Base-by-base conservation (phyloP, 2,797 vertebrate genomes). In the Danio aesculapii region DNA sequence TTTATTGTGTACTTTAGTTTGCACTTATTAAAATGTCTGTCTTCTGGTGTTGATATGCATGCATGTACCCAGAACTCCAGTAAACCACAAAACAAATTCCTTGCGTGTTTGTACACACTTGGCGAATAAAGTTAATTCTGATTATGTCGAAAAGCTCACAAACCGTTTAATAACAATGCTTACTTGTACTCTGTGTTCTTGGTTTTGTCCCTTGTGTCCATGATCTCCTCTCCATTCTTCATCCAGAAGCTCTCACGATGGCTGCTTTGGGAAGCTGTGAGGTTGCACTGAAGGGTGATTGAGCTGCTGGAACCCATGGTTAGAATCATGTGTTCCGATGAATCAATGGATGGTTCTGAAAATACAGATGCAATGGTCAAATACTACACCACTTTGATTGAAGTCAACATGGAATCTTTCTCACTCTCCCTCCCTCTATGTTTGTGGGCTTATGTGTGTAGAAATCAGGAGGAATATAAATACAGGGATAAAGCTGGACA, bases 221-320 rank as follows among this genome's bases (percentile, higher is more conserved):
- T 12, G 79, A 99, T 93, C 89, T 97, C 96, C 88, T 96, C 94
- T 3, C 96, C 96, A 0, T 99, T 98, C 93, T 96, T 99, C 92
- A 96, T 95, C 98, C 98, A 99, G 92, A 90, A 97, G 91, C 94
- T 97, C 41, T 91, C 88, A 64, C 64, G 14, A 81, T 93, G 90
- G 16, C 21, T 52, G 11, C 85, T 92, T 84, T 93, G 90, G 84
- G 88, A 87, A 52, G 88, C 91, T 79, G 96, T 97, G 83, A 99
- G 95, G 94, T 99, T 99, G 92, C 98, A 99, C 89, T 98, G 96
- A 90, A 99, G 91, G 2, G 83, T 91, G 88, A 97, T 84, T 0
- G 91, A 83, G 4, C 76, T 76, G 5, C 91, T 86, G 4, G 79
- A 75, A 30, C 90, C 91, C 72, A 50, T 66, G 1, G 87, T 90